phyloP scores from a whole-genome alignment of 2,888 invertebrate species.

The Trissolcus brochymenae region DNA sequence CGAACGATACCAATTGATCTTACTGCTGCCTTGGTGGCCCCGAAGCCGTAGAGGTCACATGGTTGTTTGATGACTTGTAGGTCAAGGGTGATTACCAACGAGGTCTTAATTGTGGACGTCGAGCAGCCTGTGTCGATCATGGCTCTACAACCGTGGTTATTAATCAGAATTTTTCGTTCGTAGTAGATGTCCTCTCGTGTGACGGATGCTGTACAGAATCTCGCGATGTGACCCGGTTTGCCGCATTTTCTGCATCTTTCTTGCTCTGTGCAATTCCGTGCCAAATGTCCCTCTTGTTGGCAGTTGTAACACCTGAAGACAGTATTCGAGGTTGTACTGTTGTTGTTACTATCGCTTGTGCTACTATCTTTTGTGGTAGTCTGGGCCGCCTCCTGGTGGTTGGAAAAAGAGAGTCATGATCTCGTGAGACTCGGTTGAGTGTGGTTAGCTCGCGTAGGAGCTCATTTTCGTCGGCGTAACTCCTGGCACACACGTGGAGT shows the following conservation, averaged over 20 bases:
- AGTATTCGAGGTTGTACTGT: not conserved
- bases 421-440: too few species aligned
- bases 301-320: not conserved
- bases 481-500: not conserved
- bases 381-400: not conserved
- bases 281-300: not conserved
- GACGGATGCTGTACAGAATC: not conserved
- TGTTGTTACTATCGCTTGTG: not conserved
- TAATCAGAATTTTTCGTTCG: too few species aligned
- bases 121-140: slow-evolving; percentile 9
- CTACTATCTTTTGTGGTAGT: not conserved
- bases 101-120: slow-evolving; percentile 1
- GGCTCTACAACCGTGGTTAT: not conserved
- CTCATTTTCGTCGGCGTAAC: not conserved
- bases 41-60: not conserved
- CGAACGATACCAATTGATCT: not conserved
- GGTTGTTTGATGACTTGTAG: not conserved
- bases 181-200: not conserved
- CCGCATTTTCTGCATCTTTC: too few species aligned
- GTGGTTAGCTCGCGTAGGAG: not conserved
- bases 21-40: not conserved
- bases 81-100: not conserved
- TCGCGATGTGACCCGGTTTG: not conserved
- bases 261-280: not conserved
- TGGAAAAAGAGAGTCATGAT: not conserved